A percentile compares a stretch with the other conserved stretches of the same genome.
Evolutionary conservation across 2,113 vertebrate species (phyloP).

Genomic region (Microcebus griseorufus): DNA sequence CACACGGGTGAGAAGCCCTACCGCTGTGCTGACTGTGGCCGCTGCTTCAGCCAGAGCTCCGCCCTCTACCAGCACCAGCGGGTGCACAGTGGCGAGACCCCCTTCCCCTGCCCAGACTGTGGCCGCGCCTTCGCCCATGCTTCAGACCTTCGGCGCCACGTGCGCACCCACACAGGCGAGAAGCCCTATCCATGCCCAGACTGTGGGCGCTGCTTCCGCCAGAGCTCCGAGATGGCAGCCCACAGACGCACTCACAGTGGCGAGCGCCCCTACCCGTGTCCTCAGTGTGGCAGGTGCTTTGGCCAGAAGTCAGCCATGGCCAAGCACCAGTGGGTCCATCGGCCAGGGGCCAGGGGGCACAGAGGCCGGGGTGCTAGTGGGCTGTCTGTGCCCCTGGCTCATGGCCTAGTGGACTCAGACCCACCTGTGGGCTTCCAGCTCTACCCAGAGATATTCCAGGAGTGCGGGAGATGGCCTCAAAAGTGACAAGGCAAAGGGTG

Average conservation of each 20-base stretch:
- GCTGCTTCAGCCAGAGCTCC: conserved; percentile 76
- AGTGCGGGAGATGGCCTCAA: conserved; percentile 61
- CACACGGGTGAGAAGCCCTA: conserved; percentile 78
- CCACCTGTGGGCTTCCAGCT: conserved; percentile 74
- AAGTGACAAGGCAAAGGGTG: not conserved
- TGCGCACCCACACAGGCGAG: conserved; percentile 75
- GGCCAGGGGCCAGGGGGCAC: not conserved
- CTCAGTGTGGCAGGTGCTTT: conserved; percentile 84
- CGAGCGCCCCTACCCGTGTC: conserved; percentile 82
- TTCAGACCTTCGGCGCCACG: conserved; percentile 80
- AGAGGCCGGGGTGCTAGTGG: not conserved
- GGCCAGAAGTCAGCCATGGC: conserved; percentile 83
- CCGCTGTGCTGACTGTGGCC: conserved; percentile 66
- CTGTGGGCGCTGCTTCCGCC: conserved; percentile 86
- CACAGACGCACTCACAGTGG: conserved; percentile 83
- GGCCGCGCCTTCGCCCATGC: conserved; percentile 76
- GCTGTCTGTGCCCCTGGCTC: not conserved
- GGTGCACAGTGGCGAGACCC: conserved; percentile 73
- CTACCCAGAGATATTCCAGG: conserved; percentile 78
- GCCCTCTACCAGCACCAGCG: conserved; percentile 74
- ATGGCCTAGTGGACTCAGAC: conserved; percentile 21
- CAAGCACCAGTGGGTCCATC: conserved; percentile 85
- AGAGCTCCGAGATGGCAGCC: conserved; percentile 85
- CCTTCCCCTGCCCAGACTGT: conserved; percentile 68
- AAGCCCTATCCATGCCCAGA: conserved; percentile 83